Evolutionary conservation across 2,888 invertebrate species (phyloP).

Genomic region (Anthophora plumipes): DNA sequence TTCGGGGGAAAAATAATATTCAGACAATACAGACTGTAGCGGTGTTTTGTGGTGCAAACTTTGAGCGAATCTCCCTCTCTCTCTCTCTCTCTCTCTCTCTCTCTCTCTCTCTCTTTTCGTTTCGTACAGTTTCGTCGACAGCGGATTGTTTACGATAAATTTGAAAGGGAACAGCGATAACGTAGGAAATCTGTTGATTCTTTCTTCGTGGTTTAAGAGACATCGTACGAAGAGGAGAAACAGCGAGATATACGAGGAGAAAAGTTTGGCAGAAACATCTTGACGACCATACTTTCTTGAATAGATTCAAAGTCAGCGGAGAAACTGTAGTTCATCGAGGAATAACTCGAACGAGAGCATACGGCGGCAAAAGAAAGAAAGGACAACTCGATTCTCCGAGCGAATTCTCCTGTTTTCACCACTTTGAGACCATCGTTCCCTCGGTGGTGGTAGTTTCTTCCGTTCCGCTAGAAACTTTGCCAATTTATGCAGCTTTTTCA

Average conservation of each 20-base stretch:
- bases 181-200: background rate
- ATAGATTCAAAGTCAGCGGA: conserved; percentile 37
- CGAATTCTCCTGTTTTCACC: conserved; percentile 46
- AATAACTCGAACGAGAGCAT: conserved; percentile 42
- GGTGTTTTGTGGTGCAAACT: no score
- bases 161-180: background rate
- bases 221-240: background rate
- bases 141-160: no score
- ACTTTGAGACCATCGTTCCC: conserved; percentile 33
- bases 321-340: conserved; percentile 42
- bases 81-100: no score
- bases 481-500: conserved; percentile 79
- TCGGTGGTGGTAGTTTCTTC: conserved; percentile 49
- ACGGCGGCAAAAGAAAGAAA: conserved; percentile 31
- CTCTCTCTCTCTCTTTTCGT: no score
- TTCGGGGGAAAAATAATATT: background rate
- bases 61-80: no score
- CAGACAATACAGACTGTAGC: no score
- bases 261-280: conserved; percentile 45
- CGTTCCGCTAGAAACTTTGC: conserved; percentile 72
- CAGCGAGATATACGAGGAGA: background rate
- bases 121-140: no score
- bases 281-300: conserved; percentile 48
- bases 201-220: background rate
- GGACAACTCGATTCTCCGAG: conserved; percentile 45